A percentile compares a stretch with the other conserved stretches of the same genome.
phyloP scores from a whole-genome alignment of 1,140 invertebrate genomes.

The Leguminivora glycinivorella region DNA sequence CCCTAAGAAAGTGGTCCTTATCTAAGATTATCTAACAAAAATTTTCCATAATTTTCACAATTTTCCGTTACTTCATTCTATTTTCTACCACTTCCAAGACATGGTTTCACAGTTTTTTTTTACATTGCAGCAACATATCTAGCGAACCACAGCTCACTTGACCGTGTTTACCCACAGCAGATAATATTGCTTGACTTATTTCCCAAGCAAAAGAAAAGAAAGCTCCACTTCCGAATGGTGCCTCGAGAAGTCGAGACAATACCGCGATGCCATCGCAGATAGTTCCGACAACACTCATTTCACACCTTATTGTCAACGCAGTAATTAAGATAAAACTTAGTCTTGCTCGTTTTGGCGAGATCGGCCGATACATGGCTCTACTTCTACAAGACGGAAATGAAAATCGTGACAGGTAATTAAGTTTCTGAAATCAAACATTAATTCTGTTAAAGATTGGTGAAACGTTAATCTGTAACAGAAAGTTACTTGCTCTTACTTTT shows the following conservation, averaged over 20 bases:
- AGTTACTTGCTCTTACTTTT: neutral
- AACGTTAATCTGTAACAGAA: neutral
- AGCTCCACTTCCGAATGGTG: slow-evolving; percentile 60
- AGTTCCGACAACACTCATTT: slow-evolving; percentile 37
- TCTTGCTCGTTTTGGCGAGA: slow-evolving; percentile 22
- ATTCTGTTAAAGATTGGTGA: neutral
- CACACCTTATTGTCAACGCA: slow-evolving; percentile 31
- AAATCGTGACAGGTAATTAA: slow-evolving; percentile 20
- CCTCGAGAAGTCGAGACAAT: slow-evolving; percentile 58
- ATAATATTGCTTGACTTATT: slow-evolving; percentile 47
- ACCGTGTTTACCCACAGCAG: slow-evolving; percentile 35
- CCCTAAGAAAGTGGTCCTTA: no score
- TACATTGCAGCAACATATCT: neutral
- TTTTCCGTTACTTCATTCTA: neutral
- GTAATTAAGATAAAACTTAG: slow-evolving; percentile 27
- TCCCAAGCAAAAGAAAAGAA: slow-evolving; percentile 67
- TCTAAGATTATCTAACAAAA: no score
- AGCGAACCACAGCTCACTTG: slow-evolving; percentile 25
- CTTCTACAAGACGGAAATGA: slow-evolving; percentile 21
- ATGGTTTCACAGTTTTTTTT: neutral
- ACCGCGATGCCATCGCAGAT: slow-evolving; percentile 41
- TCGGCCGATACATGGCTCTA: slow-evolving; percentile 13
- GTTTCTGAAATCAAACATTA: neutral
- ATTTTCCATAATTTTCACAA: neutral
- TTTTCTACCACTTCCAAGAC: neutral